Evolutionary conservation across 1,140 invertebrate genomes (phyloP).

Genomic region (Coptotermes formosanus): DNA sequence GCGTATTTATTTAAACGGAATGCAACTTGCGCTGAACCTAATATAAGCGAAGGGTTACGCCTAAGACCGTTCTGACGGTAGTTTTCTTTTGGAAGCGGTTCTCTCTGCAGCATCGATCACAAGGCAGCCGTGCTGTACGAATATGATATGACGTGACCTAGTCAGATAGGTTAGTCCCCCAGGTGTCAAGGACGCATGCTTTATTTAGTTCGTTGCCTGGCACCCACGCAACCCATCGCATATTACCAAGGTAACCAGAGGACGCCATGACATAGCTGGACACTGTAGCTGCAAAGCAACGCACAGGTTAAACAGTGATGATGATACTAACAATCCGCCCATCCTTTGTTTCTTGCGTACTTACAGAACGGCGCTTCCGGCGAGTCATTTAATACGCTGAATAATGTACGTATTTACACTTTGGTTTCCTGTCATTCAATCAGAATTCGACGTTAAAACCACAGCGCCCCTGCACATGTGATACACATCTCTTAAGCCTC

Average conservation of each 20-base stretch:
- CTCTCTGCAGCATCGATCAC: neutral
- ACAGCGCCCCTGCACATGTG: too few species aligned
- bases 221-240: neutral
- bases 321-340: neutral
- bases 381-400: neutral
- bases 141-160: neutral
- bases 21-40: too few species aligned
- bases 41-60: too few species aligned
- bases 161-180: neutral
- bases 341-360: neutral
- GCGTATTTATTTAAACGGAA: too few species aligned
- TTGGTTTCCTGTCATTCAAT: neutral
- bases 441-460: too few species aligned
- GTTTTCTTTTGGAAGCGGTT: neutral
- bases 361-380: neutral
- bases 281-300: neutral
- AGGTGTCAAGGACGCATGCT: slow-evolving; percentile 11
- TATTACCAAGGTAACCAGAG: neutral
- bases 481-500: too few species aligned
- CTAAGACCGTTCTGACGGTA: too few species aligned
- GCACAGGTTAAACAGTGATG: neutral
- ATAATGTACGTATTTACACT: neutral
- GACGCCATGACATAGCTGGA: neutral
- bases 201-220: slow-evolving; percentile 9
- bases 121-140: neutral